Evolutionary conservation across 2,113 vertebrate species (phyloP), one percentile per base, ranked within the genome.

Genomic region (Axis porcinus): DNA sequence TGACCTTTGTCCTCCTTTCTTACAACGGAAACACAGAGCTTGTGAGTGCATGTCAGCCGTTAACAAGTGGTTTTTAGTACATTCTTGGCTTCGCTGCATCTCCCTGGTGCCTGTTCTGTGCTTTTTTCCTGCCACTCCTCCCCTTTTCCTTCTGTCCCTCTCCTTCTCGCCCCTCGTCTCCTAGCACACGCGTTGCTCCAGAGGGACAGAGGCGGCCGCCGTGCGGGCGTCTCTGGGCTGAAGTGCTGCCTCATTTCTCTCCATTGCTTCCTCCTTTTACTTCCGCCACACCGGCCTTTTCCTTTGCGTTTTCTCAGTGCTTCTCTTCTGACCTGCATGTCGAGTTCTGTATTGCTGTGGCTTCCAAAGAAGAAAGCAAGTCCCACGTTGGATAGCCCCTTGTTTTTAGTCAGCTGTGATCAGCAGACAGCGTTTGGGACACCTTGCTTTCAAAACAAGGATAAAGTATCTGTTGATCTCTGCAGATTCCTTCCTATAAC

Each of bases 1-100:
- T 98, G 99, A 98, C 98, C 98, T 99, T 94, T 97, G 98, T 98
- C 98, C 98, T 98, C 98, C 97, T 98, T 96, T 97, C 96, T 99
- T 98, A 97, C 99, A 99, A 98, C 98, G 96, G 99, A 99, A 99
- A 99, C 98, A 98, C 99, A 99, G 99, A 99, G 99, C 99, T 99
- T 98, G 98, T 99, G 98, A 99, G 99, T 99, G 99, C 99, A 99
- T 99, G 99, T 99, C 99, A 99, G 99, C 99, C 99, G 99, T 99
- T 99, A 98, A 99, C 99, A 99, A 99, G 98, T 99, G 99, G 98
- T 99, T 99, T 99, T 99, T 99, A 99, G 98, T 99, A 99, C 98
- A 98, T 98, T 99, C 99, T 99, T 99, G 99, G 99, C 99, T 99
- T 99, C 98, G 99, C 99, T 99, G 99, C 99, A 99, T 98, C 99